Evolutionary conservation across 2,888 invertebrate species (phyloP).

Genomic region (Prosopocoilus inquinatus): DNA sequence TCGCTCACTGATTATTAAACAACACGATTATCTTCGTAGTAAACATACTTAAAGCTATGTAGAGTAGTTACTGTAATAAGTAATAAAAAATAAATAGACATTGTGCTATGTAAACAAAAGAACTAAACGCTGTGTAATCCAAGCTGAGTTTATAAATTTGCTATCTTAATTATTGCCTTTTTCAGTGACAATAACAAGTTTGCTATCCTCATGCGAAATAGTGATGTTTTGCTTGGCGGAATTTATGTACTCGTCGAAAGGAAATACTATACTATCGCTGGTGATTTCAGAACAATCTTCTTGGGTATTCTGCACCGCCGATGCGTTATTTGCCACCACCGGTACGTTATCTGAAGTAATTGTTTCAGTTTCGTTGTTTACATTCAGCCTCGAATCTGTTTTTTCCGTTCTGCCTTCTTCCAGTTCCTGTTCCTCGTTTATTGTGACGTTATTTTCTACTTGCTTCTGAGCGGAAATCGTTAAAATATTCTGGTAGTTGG

Average conservation of each 20-base stretch:
- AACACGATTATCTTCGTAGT: too few species aligned
- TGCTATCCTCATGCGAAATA: slow-evolving; percentile 19
- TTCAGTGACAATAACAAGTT: slow-evolving; percentile 18
- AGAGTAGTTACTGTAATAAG: too few species aligned
- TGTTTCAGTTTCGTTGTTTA: not conserved
- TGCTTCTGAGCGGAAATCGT: slow-evolving; percentile 17
- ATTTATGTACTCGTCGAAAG: slow-evolving; percentile 14
- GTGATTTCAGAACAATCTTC: slow-evolving; percentile 7
- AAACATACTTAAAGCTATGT: too few species aligned
- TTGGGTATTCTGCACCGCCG: not conserved
- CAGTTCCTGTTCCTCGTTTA: too few species aligned
- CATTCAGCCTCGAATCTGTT: not conserved
- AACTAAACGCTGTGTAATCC: too few species aligned
- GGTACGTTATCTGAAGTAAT: not conserved
- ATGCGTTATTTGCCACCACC: not conserved
- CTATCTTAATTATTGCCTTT: not conserved
- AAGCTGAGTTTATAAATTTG: too few species aligned
- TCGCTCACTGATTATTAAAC: too few species aligned
- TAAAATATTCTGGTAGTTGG: slow-evolving; percentile 12
- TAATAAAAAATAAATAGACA: too few species aligned
- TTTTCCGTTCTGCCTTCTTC: too few species aligned
- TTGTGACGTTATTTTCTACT: not conserved
- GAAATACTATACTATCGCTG: slow-evolving; percentile 15
- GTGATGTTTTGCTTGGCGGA: slow-evolving; percentile 15
- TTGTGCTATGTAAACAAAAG: too few species aligned